Percentiles rank a stretch among this genome's conserved stretches.
phyloP scores from a whole-genome alignment of 2,797 vertebrate genomes.

The Acipenser oxyrinchus region DNA sequence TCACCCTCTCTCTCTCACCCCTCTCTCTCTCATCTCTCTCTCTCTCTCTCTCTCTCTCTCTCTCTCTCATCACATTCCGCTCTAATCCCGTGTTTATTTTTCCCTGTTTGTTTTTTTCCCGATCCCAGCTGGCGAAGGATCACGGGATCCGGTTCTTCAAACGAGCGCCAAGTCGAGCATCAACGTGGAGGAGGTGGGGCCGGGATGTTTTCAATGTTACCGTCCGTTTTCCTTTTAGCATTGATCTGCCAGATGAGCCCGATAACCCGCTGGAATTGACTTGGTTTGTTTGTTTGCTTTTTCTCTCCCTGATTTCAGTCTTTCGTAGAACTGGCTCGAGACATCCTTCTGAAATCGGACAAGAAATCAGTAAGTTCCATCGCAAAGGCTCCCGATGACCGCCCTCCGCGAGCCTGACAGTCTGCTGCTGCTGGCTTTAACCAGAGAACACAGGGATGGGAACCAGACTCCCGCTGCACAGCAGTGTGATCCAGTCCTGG shows the following conservation, averaged over 20 bases:
- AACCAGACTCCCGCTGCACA: no score
- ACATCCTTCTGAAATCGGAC: conserved; percentile 74
- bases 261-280: no score
- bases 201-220: not conserved
- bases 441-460: no score
- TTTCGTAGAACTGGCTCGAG: conserved; percentile 72
- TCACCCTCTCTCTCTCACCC: no score
- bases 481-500: no score
- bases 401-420: not conserved
- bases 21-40: no score
- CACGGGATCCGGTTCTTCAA: conserved; percentile 85
- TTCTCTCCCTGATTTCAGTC: conserved; percentile 48
- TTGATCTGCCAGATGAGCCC: no score
- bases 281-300: no score
- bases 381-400: not conserved
- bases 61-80: not conserved
- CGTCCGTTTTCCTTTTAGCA: no score
- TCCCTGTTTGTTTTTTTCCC: conserved; percentile 19
- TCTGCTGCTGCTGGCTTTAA: no score
- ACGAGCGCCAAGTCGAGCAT: conserved; percentile 89
- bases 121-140: conserved; percentile 73
- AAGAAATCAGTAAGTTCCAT: conserved; percentile 59
- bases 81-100: not conserved
- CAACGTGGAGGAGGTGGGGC: conserved; percentile 85
- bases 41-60: not conserved